phyloP scores from a whole-genome alignment of 2,888 invertebrate genomes.

The Aspidiotus rigidus region DNA sequence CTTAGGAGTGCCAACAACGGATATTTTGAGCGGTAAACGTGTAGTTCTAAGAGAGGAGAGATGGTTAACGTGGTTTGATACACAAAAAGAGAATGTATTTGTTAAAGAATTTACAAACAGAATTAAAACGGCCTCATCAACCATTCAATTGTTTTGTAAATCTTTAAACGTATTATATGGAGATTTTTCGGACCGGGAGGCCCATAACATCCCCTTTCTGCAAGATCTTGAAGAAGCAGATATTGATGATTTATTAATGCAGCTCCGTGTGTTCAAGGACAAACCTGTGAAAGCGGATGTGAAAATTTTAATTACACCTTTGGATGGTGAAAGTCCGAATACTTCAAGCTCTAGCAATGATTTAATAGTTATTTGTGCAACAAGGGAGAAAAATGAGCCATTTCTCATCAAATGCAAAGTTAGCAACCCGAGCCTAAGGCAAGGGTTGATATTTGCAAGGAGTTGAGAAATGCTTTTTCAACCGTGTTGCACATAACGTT shows the following conservation, averaged over 20 bases:
- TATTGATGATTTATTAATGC: constrained; percentile 1
- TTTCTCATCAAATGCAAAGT: no score
- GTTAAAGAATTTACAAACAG: neutral
- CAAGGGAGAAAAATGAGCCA: no score
- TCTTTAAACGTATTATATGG: neutral
- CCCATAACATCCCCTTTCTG: neutral
- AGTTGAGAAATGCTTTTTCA: no score
- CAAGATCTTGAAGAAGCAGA: neutral
- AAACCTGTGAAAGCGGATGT: constrained; percentile 3
- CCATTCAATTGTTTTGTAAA: neutral
- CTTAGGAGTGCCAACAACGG: neutral
- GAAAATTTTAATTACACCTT: neutral
- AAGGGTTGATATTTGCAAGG: no score
- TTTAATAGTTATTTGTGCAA: no score
- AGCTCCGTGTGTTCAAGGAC: constrained; percentile 5
- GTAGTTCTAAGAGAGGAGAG: neutral
- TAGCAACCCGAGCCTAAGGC: no score
- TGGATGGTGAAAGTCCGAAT: neutral
- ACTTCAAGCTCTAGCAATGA: no score
- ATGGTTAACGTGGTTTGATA: neutral
- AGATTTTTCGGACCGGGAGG: constrained; percentile 3
- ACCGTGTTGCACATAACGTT: no score
- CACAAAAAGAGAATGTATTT: neutral
- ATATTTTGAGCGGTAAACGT: neutral
- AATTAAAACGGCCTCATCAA: neutral